Conservation (phyloP, 2,797 vertebrate genomes). For the Harpagifer antarcticus region DNA sequence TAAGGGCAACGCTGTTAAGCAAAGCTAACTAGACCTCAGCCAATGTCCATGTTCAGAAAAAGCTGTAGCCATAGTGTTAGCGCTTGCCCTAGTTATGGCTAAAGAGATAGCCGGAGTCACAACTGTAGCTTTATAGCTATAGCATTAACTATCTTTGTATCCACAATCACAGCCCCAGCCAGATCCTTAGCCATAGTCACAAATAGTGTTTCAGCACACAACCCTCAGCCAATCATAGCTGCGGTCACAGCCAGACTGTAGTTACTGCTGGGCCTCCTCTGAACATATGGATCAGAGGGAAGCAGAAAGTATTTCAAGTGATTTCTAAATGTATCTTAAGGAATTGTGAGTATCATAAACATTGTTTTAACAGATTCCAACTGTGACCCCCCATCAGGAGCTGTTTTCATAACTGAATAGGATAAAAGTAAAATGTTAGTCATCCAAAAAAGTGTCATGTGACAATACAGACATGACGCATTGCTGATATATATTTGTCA, state of each 20-base stretch:
- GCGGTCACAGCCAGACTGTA: constrained; percentile 2
- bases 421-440: not conserved
- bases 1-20: not conserved
- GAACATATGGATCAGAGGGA: not conserved
- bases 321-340: not conserved
- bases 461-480: not conserved
- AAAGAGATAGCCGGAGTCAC: not conserved
- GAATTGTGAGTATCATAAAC: not conserved
- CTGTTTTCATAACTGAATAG: not conserved
- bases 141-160: not conserved
- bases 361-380: too few species aligned
- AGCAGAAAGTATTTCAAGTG: not conserved
- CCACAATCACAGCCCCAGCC: not conserved
- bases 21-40: not conserved
- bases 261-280: not conserved
- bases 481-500: constrained; percentile 19
- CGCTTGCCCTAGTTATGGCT: not conserved
- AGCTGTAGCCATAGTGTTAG: not conserved
- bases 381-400: not conserved
- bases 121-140: not conserved
- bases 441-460: too few species aligned
- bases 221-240: not conserved
- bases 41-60: not conserved
- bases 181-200: not conserved
- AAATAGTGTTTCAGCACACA: not conserved